These are phyloP conservation scores for Ethmia dodecea DNA, from an alignment of 2,888 invertebrate genomes.

Conservation along the genomic window DNA sequence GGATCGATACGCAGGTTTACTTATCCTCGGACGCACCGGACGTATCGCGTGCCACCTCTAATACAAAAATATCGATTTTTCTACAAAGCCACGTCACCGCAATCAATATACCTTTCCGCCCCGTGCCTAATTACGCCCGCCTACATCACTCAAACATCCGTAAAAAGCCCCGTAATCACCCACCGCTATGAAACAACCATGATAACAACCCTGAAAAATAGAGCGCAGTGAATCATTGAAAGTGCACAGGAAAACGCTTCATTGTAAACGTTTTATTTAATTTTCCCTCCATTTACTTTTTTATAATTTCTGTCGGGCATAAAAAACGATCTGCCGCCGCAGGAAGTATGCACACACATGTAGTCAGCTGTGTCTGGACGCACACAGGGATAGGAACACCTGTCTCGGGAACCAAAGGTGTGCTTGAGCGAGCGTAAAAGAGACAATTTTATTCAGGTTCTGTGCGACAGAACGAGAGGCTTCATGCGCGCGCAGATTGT, in stretches of 20 bases:
- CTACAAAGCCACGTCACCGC: conserved; percentile 74
- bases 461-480: conserved; percentile 48
- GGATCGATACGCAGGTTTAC: conserved; percentile 67
- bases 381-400: conserved; percentile 71
- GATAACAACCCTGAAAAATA: conserved; percentile 64
- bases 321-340: conserved; percentile 75
- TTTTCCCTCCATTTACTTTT: conserved; percentile 77
- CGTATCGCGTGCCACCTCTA: conserved; percentile 73
- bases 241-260: conserved; percentile 75
- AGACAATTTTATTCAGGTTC: conserved; percentile 41
- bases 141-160: conserved; percentile 71
- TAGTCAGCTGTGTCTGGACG: conserved; percentile 50
- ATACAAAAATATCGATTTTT: conserved; percentile 76
- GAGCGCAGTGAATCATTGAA: conserved; percentile 71
- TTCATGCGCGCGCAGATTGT: conserved; percentile 64
- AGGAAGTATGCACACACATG: conserved; percentile 67
- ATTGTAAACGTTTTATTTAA: conserved; percentile 78
- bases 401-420: conserved; percentile 76
- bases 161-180: conserved; percentile 62
- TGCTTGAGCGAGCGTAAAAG: conserved; percentile 58
- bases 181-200: conserved; percentile 37
- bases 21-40: conserved; percentile 66
- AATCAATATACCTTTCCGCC: conserved; percentile 77
- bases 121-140: conserved; percentile 74
- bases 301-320: conserved; percentile 76